A percentile compares a stretch with the other conserved stretches of the same genome.
Conservation (phyloP, 2,113 vertebrate species). For the Neofelis nebulosa region DNA sequence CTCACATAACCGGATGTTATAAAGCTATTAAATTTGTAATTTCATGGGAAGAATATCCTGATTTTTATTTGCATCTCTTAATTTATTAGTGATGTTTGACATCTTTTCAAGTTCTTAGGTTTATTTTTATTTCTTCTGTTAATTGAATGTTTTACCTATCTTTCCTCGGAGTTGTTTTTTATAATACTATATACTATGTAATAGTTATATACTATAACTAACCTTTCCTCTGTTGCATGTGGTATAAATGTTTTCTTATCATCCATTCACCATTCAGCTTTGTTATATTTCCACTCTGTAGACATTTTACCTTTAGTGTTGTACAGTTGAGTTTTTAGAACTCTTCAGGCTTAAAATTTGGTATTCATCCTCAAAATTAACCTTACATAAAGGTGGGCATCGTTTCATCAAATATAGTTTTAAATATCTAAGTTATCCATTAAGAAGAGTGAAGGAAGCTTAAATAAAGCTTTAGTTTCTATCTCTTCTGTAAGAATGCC, state of each 20-base stretch:
- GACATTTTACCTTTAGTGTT: background rate
- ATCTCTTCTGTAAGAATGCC: background rate
- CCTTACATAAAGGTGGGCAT: background rate
- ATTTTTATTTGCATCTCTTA: background rate
- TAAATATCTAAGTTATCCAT: background rate
- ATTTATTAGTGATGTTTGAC: background rate
- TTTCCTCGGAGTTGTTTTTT: background rate
- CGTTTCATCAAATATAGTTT: background rate
- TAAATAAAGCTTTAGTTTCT: background rate
- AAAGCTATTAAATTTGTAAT: background rate
- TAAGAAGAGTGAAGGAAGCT: background rate
- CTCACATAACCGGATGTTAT: background rate
- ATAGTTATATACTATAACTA: background rate
- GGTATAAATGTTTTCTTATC: background rate
- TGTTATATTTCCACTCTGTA: background rate
- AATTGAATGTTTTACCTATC: background rate
- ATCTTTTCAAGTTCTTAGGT: background rate
- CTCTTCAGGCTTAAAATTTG: background rate
- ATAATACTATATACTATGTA: background rate
- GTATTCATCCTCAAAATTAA: background rate
- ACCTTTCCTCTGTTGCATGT: background rate
- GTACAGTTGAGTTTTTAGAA: background rate
- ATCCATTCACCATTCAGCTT: background rate
- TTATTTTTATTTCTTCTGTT: background rate
- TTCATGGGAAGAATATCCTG: background rate